Conservation (phyloP, 1,140 invertebrate species). For the Leguminivora glycinivorella region DNA sequence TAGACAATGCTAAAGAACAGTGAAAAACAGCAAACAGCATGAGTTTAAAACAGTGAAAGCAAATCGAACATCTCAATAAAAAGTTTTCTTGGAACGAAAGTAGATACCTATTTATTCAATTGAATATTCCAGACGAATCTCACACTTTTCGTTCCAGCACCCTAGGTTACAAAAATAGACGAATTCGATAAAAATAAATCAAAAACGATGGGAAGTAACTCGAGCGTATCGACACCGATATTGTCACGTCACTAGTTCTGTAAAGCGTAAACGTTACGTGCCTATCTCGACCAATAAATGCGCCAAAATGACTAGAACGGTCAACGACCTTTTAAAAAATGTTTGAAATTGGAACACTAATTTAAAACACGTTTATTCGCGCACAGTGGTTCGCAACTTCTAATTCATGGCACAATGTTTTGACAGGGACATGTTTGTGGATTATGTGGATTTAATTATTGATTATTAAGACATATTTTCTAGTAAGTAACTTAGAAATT, state of each 20-base stretch:
- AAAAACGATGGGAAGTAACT: slow-evolving; percentile 57
- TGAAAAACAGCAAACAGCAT: neutral
- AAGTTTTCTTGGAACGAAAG: slow-evolving; percentile 6
- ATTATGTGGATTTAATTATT: slow-evolving; percentile 10
- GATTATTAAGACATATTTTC: neutral
- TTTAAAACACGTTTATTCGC: neutral
- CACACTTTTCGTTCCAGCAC: slow-evolving; percentile 28
- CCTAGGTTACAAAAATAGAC: slow-evolving; percentile 23
- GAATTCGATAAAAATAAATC: slow-evolving; percentile 26
- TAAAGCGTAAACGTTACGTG: slow-evolving; percentile 62
- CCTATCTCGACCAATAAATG: slow-evolving; percentile 46
- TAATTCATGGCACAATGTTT: slow-evolving; percentile 6
- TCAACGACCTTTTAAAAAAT: slow-evolving; percentile 47
- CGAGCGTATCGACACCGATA: slow-evolving; percentile 54
- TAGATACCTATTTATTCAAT: slow-evolving; percentile 14
- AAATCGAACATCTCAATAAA: neutral
- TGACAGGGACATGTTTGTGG: neutral
- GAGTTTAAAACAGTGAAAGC: slow-evolving; percentile 17
- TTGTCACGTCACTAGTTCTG: slow-evolving; percentile 61
- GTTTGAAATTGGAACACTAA: neutral
- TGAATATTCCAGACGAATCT: slow-evolving; percentile 16
- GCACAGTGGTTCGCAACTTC: slow-evolving; percentile 8
- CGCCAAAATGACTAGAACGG: slow-evolving; percentile 51
- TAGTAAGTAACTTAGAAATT: slow-evolving; percentile 12
- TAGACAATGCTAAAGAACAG: neutral